Percentiles rank a stretch among this genome's conserved stretches.
Evolutionary conservation across 2,888 invertebrate species (phyloP).

Genomic region (Drosophila limbata): DNA sequence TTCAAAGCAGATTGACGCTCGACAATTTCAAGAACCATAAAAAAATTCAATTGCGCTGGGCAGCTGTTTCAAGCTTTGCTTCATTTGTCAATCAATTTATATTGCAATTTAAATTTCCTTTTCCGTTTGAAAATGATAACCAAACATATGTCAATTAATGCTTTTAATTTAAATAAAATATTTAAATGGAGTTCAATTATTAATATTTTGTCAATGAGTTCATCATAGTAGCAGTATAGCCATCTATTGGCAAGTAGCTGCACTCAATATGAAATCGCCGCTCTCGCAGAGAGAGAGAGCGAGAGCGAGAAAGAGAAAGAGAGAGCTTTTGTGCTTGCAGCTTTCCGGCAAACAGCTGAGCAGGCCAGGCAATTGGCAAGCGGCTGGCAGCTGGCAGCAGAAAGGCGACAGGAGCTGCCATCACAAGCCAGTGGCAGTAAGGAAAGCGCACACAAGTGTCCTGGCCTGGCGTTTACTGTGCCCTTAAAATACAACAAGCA

Average conservation of each 20-base stretch:
- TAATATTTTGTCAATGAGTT: not conserved
- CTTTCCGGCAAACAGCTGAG: slow-evolving; percentile 59
- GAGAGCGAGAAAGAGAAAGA: slow-evolving; percentile 1
- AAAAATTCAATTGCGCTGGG: not conserved
- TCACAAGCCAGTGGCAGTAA: slow-evolving; percentile 37
- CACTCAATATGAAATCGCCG: not conserved
- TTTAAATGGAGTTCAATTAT: not conserved
- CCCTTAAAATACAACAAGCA: slow-evolving; percentile 68
- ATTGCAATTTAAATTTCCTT: not conserved
- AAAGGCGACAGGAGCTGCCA: slow-evolving; percentile 50
- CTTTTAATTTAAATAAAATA: not conserved
- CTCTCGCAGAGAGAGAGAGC: not conserved
- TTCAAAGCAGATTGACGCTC: not conserved
- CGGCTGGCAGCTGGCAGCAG: slow-evolving; percentile 38
- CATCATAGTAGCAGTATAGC: slow-evolving; percentile 25
- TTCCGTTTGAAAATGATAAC: not conserved
- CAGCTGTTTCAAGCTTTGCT: not conserved
- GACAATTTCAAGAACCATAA: not conserved
- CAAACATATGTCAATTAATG: not conserved
- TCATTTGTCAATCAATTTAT: slow-evolving; percentile 11
- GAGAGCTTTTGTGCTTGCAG: slow-evolving; percentile 46
- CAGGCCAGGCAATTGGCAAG: slow-evolving; percentile 58
- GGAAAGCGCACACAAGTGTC: slow-evolving; percentile 76
- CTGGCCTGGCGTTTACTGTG: slow-evolving; percentile 63
- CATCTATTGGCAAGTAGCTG: slow-evolving; percentile 50